These are phyloP conservation scores for Cardinalis cardinalis DNA, from an alignment of 2,113 vertebrate species.

Conservation along the genomic window DNA sequence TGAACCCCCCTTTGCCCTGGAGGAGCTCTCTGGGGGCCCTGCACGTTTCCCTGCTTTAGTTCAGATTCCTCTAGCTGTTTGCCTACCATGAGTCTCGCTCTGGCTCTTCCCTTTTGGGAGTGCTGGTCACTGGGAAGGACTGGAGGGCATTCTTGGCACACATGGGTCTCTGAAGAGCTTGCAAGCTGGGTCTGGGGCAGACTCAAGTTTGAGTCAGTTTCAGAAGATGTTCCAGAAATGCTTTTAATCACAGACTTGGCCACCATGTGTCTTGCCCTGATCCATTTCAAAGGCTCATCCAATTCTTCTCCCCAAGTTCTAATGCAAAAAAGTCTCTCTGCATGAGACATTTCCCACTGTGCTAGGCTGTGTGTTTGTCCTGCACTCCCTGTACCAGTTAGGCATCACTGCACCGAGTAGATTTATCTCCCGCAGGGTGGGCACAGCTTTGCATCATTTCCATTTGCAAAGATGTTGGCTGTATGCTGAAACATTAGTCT, in stretches of 20 bases:
- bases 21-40: neutral
- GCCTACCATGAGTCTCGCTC: neutral
- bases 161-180: neutral
- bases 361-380: neutral
- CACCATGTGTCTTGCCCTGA: neutral
- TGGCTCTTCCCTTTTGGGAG: neutral
- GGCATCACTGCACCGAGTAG: neutral
- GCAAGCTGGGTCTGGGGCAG: neutral
- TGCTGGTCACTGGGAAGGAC: neutral
- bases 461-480: neutral
- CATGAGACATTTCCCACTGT: rapidly evolving
- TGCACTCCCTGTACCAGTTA: neutral
- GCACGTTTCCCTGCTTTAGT: neutral
- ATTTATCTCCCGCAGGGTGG: neutral
- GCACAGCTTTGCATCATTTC: neutral
- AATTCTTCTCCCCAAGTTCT: neutral
- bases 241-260: neutral
- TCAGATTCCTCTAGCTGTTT: neutral
- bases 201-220: neutral
- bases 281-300: neutral
- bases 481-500: neutral
- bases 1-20: neutral
- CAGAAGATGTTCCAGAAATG: neutral
- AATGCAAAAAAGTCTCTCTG: neutral
- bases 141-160: neutral